Percentiles rank a stretch among this genome's conserved stretches.
These are phyloP conservation scores for Lycocerus yunnanus DNA, from an alignment of 2,888 invertebrate genomes.

Conservation along the genomic window DNA sequence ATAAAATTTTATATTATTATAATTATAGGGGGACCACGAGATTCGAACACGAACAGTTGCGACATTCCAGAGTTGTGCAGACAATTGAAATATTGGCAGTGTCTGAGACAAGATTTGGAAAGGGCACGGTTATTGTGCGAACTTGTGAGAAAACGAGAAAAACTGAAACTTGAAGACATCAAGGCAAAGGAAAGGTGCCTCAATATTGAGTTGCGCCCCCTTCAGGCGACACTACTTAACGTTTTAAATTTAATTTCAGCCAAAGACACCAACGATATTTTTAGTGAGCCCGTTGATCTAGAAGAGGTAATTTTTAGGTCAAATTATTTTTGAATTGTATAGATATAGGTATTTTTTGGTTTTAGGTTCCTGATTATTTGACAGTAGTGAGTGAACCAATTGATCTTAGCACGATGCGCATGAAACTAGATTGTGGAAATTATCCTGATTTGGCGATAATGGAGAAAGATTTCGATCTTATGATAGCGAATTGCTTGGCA, in stretches of 20 bases:
- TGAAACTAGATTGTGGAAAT: slow-evolving; percentile 69
- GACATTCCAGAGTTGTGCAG: slow-evolving; percentile 78
- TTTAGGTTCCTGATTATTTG: slow-evolving; percentile 84
- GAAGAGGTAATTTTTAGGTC: slow-evolving; percentile 64
- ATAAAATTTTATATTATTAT: not conserved
- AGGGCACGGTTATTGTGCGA: slow-evolving; percentile 91
- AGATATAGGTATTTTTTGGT: too few species aligned
- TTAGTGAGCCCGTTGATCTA: slow-evolving; percentile 90
- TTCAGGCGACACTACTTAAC: slow-evolving; percentile 77
- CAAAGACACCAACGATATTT: slow-evolving; percentile 85
- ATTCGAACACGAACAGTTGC: slow-evolving; percentile 50
- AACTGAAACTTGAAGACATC: slow-evolving; percentile 85
- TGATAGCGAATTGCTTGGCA: slow-evolving; percentile 93
- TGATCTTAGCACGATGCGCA: slow-evolving; percentile 88
- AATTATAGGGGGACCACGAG: slow-evolving; percentile 39
- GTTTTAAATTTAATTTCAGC: slow-evolving; percentile 77
- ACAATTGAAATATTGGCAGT: slow-evolving; percentile 92
- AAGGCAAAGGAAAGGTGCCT: slow-evolving; percentile 81
- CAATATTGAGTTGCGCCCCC: slow-evolving; percentile 80
- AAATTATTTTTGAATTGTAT: not conserved
- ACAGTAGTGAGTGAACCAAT: slow-evolving; percentile 84
- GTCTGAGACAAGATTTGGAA: slow-evolving; percentile 91
- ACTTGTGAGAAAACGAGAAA: slow-evolving; percentile 93
- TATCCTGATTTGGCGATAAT: slow-evolving; percentile 78
- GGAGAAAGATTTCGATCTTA: slow-evolving; percentile 90